Evolutionary conservation across 2,888 invertebrate genomes (phyloP), one percentile per base, ranked within the genome.

Genomic region (Nezara viridula): DNA sequence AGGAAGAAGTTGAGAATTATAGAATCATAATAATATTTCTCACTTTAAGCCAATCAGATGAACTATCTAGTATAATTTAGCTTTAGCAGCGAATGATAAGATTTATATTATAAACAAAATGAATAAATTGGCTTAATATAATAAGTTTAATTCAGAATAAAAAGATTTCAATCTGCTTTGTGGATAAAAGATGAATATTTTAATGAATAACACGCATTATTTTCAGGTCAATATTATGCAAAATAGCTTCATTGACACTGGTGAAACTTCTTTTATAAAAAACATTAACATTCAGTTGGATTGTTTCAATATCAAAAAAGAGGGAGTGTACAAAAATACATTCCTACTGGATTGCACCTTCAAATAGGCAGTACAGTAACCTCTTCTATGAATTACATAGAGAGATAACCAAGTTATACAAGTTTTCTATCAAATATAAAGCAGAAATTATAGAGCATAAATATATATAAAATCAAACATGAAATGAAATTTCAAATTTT

Each of bases 81-180:
- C 4, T 81, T 81, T 44, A 44, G 16, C 21, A 32, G 27, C 60
- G 27, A 73, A 27, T 73, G 6, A 73, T 37, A 73, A 21, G 37
- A 37, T 2, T 44, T n/a, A 81, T 81, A n/a, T 24, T 12, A 77
- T 77, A 40, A 4, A 19, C 27, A 32, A 40, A 81, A 81, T 81
- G 24, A 81, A 81, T 81, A 47, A 44, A 44, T 81, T 44, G 44
- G 44, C 44, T 81, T 44, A 81, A 47, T 81, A 81, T 12, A 47
- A 81, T 81, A 21, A 81, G 44, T 44, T 81, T n/a, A 81, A 14
- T 32, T 19, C 19, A 73, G 66, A 73, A 73, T 3, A 73, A 73
- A 37, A 27, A 21, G 6, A 37, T 21, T 73, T 73, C 24, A 44
- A 81, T n/a, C 44, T 47, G 44, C 44, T 44, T 47, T 44, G 44